Base-by-base conservation (phyloP, 1,140 invertebrate genomes). In the Zaprionus ghesquierei region DNA sequence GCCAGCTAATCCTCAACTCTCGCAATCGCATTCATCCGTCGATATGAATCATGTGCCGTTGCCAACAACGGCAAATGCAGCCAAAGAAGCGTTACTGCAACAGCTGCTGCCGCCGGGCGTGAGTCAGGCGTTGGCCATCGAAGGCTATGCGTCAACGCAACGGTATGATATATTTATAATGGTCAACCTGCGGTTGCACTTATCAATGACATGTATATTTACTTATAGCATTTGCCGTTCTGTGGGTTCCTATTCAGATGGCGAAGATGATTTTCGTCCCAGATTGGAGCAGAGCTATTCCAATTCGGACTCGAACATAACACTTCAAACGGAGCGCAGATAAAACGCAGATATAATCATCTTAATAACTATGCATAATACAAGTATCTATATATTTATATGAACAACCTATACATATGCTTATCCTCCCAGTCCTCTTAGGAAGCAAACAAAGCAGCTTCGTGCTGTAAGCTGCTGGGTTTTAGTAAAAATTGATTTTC, bases 191-290 rank as follows among this genome's bases (percentile, higher is more conserved):
- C 6, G 27, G 27, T 29, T 29, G 5, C 27, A 29, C 6, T 29
- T 9, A 29, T 29, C 27, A 29, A 29, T 29, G 0, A 29, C 27
- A 29, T 5, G 27, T 13, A 13, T 3, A 15, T 15, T 41, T 15
- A 15, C 15, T 64, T 66, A 3, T 31, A 90, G 89, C 15, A 87
- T 81, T 41, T 90, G 90, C 22, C 90, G 90, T 3, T 91, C 90
- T 31, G 90, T 91, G 41, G 90, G 90, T 33, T 91, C 90, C 13
- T 91, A 91, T 60, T 91, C 90, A 3, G 90, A 90, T 70, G 69
- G 75, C 9, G 90, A 91, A 51, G 90, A 91, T 8, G 81, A 90
- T 3, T 87, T 78, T 69, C 70, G 81, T 5, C 66, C 79, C 10
- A 77, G 77, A 18, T 50, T 84, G 59, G 73, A 77, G 9, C 86